Evolutionary conservation across 1,140 invertebrate genomes (phyloP), one percentile per base, ranked within the genome.

Genomic region (Brachionus manjavacas): DNA sequence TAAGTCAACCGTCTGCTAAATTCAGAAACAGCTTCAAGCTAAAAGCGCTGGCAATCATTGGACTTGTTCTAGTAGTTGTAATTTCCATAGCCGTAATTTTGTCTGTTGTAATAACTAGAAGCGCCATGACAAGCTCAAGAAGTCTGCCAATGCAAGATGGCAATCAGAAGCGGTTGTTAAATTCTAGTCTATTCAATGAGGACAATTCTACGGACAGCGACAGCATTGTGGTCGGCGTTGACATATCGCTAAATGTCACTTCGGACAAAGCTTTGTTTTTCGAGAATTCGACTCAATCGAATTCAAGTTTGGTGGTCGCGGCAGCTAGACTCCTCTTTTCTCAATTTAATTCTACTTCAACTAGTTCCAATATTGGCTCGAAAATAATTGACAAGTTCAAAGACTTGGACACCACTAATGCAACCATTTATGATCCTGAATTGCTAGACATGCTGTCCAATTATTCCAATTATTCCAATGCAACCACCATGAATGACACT

Each of bases 81-180:
- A 41, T 72, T 41, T 72, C 68, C 6, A 39, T 72, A 39, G 68
- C 68, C 6, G 68, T 72, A 41, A 41, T 72, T 72, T 72, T 72
- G 35, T 72, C 68, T 39, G 68, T 72, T 72, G 4, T 72, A 41
- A 41, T 72, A 9, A 72, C 68, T n/a, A 72, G 68, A 72, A 72
- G 39, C 35, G 16, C 68, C 12, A 39, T 72, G 52, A 7, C 52
- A 60, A 23, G 9, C 20, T 60, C 52, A 23, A 60, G 0, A 23
- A 60, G 16, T 60, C 9, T 60, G n/a, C 43, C 11, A 14, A 12
- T 46, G 43, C 16, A 60, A 60, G 20, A 60, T 20, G 16, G 8
- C 20, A 60, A 60, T 25, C 52, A 60, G 11, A 60, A 9, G 20
- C 52, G 52, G 11, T 60, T 60, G 52, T 23, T 60, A 23, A 60